Percentiles rank a stretch among this genome's conserved stretches.
These are phyloP conservation scores for Atractosteus spatula DNA, from an alignment of 2,113 vertebrate species.

Conservation along the genomic window DNA sequence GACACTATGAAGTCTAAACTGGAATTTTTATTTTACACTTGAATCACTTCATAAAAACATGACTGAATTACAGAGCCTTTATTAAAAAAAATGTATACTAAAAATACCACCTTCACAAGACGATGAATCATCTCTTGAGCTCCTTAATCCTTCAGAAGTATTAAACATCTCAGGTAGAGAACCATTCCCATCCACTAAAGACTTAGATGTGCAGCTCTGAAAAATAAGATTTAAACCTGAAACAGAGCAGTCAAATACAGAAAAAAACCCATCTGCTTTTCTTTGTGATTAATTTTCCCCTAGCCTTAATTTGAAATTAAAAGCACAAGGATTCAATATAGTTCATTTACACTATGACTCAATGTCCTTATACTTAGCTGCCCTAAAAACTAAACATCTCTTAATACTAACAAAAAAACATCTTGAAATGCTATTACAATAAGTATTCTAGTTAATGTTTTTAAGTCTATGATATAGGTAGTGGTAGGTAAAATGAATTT, in stretches of 20 bases:
- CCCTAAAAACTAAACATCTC: too few relatives aligned
- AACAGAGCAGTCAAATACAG: not conserved
- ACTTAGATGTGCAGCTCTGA: conserved; percentile 2
- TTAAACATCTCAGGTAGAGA: too few relatives aligned
- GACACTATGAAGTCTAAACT: not conserved
- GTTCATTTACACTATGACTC: too few relatives aligned
- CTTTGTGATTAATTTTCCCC: not conserved
- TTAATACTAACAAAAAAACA: too few relatives aligned
- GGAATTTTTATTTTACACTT: not conserved
- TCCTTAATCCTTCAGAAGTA: too few relatives aligned
- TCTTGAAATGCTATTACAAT: too few relatives aligned
- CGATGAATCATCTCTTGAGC: not conserved
- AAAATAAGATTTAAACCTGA: conserved; percentile 4
- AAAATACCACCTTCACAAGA: conserved; percentile 29
- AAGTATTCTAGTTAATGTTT: too few relatives aligned
- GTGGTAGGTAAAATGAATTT: too few relatives aligned
- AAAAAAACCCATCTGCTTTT: not conserved
- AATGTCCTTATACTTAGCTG: too few relatives aligned
- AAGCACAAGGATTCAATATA: too few relatives aligned
- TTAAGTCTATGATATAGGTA: too few relatives aligned
- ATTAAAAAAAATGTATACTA: too few relatives aligned
- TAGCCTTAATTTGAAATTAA: not conserved
- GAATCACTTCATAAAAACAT: not conserved
- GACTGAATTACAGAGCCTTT: not conserved
- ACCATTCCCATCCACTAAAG: not conserved